These are phyloP conservation scores for Caligus rogercresseyi DNA, from an alignment of 1,140 invertebrate genomes.

Conservation along the genomic window DNA sequence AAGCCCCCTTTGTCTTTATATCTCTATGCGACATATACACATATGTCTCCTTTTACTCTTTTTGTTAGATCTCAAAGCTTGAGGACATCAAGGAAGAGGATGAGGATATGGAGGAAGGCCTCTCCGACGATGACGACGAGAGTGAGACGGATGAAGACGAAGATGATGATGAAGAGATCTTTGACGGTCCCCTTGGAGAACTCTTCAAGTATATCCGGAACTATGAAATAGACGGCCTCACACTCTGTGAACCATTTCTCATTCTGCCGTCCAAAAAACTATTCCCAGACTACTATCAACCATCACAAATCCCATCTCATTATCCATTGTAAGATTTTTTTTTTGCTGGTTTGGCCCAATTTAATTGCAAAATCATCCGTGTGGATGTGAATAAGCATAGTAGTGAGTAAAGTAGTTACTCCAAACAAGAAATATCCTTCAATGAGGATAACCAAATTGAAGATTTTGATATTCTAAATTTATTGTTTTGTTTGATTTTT, in stretches of 20 bases:
- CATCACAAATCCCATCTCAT: constrained; percentile 84
- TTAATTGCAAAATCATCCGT: too few species aligned
- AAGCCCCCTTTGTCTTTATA: too few species aligned
- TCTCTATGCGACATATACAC: too few species aligned
- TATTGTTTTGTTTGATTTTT: background rate
- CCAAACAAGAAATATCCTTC: too few species aligned
- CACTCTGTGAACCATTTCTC: constrained; percentile 8
- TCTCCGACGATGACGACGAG: background rate
- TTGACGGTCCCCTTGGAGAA: constrained; percentile 7
- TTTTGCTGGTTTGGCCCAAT: too few species aligned
- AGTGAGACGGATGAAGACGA: constrained; percentile 11
- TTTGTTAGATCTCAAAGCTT: too few species aligned
- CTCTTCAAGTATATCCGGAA: constrained; percentile 8
- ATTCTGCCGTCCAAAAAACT: constrained; percentile 34
- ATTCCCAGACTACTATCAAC: constrained; percentile 97
- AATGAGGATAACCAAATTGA: too few species aligned
- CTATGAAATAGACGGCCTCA: background rate
- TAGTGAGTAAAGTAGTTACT: too few species aligned
- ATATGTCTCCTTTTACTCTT: too few species aligned
- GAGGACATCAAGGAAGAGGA: background rate
- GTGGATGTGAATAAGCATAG: too few species aligned
- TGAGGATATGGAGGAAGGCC: background rate
- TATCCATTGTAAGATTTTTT: constrained; percentile 31
- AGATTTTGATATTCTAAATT: too few species aligned
- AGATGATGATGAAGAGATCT: background rate